A percentile compares a stretch with the other conserved stretches of the same genome.
These are phyloP conservation scores for human DNA, from an alignment of 2,113 vertebrate species.

Conservation along the genomic window GRCh38 chr11:36426501-36427000, in stretches of 20 bases:
- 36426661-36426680: not conserved
- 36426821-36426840: not conserved
- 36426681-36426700: not conserved
- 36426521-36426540: not conserved
- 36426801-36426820: fast-evolving
- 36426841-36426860: not conserved
- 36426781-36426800: not conserved
- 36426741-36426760: not conserved
- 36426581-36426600: not conserved
- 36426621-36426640: not conserved
- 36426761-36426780: not conserved
- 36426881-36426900: not conserved
- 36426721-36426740: not conserved
- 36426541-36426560: not conserved
- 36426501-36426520: not conserved
- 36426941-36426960: not conserved
- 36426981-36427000: too few species aligned
- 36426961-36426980: not conserved
- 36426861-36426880: not conserved
- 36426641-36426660: not conserved
- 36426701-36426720: not conserved
- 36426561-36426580: not conserved
- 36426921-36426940: not conserved
- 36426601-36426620: not conserved
- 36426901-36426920: not conserved